Evolutionary conservation across 2,888 invertebrate species (phyloP).

Genomic region (Metallyticus violacea): DNA sequence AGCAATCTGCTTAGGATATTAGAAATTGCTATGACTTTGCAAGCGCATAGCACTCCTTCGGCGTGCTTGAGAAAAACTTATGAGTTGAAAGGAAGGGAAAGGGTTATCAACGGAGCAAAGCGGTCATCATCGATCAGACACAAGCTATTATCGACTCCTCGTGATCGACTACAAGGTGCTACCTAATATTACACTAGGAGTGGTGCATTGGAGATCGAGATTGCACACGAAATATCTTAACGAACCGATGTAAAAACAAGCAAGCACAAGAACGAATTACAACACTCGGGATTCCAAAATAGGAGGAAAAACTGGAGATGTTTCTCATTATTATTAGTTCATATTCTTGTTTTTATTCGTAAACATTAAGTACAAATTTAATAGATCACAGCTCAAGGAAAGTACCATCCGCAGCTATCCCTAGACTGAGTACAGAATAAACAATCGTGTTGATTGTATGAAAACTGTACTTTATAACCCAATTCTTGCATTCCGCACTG

Average conservation of each 20-base stretch:
- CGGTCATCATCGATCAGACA: background rate
- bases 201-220: background rate
- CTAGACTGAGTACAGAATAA: too few species aligned
- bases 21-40: background rate
- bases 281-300: background rate
- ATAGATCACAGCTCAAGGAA: too few species aligned
- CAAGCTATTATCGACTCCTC: background rate
- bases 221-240: background rate
- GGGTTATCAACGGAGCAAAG: background rate
- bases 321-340: background rate
- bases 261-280: background rate
- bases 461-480: too few species aligned
- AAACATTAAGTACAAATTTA: too few species aligned
- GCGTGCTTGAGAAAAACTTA: too few species aligned
- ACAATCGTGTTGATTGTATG: too few species aligned
- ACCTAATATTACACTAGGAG: background rate
- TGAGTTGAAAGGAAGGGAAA: background rate
- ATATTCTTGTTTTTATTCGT: too few species aligned
- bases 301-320: background rate
- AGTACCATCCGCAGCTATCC: too few species aligned
- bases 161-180: background rate
- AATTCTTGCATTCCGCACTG: too few species aligned
- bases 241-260: background rate
- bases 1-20: too few species aligned
- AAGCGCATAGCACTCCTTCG: too few species aligned